These are phyloP conservation scores for Cottus gobio DNA, from an alignment of 2,113 vertebrate species.

Conservation along the genomic window DNA sequence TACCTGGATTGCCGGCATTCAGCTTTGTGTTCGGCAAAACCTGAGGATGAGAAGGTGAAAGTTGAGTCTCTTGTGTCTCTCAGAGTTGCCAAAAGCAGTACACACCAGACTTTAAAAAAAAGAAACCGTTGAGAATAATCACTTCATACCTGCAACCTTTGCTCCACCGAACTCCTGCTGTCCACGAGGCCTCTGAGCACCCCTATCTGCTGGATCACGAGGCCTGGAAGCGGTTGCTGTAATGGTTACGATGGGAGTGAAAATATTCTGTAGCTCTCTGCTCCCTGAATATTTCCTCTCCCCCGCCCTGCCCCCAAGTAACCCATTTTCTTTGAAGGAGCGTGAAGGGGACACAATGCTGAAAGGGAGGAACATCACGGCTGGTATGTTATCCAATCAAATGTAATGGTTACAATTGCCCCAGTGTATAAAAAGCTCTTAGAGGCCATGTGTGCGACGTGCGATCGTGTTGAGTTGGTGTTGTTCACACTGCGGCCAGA, in stretches of 20 bases:
- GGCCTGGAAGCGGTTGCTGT: slow-evolving; percentile 10
- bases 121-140: not conserved
- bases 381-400: slow-evolving; percentile 23
- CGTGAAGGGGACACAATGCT: slow-evolving; percentile 16
- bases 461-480: not conserved
- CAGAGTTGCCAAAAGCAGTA: not conserved
- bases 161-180: slow-evolving; percentile 18
- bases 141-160: not conserved
- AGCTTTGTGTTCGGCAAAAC: not conserved
- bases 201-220: slow-evolving; percentile 14
- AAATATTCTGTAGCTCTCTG: not conserved
- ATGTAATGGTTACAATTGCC: slow-evolving; percentile 2
- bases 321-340: slow-evolving; percentile 42
- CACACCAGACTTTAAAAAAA: not conserved
- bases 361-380: slow-evolving; percentile 3
- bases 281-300: too few species aligned
- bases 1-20: not conserved
- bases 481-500: not conserved
- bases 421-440: slow-evolving; percentile 15
- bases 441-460: not conserved
- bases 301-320: too few species aligned
- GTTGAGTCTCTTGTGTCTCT: not conserved
- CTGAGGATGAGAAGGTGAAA: not conserved
- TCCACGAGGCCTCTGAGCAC: slow-evolving; percentile 3
- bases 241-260: slow-evolving; percentile 7